Conservation (phyloP, 2,888 invertebrate genomes). For the Silvanus unidentatus region DNA sequence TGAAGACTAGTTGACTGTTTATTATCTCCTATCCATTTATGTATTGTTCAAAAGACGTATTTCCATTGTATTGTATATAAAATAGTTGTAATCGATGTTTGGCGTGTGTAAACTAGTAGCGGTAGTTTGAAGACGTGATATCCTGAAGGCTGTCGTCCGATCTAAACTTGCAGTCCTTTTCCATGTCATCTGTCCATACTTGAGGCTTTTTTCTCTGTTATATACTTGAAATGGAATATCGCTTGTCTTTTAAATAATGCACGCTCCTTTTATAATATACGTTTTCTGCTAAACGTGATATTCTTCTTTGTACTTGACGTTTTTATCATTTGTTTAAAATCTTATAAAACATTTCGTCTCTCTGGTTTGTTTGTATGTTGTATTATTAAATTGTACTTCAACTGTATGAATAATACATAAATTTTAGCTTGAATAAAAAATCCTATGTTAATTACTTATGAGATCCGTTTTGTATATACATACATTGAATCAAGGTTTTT, state of each 20-base stretch:
- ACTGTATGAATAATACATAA: no score
- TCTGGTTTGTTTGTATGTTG: no score
- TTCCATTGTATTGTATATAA: conserved; percentile 2
- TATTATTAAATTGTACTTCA: no score
- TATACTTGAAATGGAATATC: conserved; percentile 10
- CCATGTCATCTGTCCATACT: conserved; percentile 13
- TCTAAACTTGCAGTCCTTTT: conserved; percentile 12
- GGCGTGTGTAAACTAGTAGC: conserved; percentile 17
- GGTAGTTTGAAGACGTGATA: conserved; percentile 15
- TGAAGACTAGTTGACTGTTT: conserved; percentile 4
- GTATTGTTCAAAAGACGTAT: conserved; percentile 6
- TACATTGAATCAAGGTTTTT: no score
- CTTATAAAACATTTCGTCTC: not conserved
- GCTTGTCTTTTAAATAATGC: conserved; percentile 13
- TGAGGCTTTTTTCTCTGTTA: no score
- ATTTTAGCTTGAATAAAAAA: no score
- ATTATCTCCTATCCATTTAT: conserved; percentile 10
- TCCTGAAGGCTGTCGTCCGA: conserved; percentile 13
- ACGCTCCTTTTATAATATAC: conserved; percentile 8
- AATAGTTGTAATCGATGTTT: conserved; percentile 8
- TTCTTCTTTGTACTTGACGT: conserved; percentile 9
- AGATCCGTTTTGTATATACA: no score
- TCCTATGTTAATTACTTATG: no score
- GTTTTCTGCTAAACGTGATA: conserved; percentile 14
- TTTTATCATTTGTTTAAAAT: conserved; percentile 11